A percentile compares a stretch with the other conserved stretches of the same genome.
Conservation (phyloP, 2,888 invertebrate species). For the Tipula confusa region DNA sequence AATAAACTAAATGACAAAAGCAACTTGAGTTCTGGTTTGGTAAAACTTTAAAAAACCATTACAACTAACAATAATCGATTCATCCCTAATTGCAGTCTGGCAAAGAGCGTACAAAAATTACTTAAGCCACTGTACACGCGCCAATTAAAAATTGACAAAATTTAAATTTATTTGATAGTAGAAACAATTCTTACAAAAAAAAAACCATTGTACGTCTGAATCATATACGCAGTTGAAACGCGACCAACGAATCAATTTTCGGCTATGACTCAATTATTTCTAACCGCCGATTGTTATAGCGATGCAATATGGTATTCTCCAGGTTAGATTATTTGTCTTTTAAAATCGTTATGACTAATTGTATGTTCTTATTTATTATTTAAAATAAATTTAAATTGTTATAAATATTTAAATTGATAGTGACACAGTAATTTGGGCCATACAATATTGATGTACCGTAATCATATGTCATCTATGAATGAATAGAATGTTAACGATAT, state of each 20-base stretch:
- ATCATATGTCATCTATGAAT: not conserved
- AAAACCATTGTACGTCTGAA: not conserved
- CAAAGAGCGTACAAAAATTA: no score
- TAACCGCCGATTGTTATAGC: not conserved
- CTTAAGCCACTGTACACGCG: not conserved
- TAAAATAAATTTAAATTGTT: not conserved
- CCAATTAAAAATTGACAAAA: not conserved
- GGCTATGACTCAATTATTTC: not conserved
- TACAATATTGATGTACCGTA: not conserved
- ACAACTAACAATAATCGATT: no score
- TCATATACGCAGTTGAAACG: not conserved
- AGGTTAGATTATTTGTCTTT: not conserved
- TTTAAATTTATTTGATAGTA: not conserved
- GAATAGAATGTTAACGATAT: not conserved
- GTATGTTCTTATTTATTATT: not conserved
- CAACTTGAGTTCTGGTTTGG: no score
- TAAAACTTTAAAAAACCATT: no score
- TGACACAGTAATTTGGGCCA: not conserved
- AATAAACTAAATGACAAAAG: no score
- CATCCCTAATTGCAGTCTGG: no score
- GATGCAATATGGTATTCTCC: not conserved
- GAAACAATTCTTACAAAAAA: not conserved
- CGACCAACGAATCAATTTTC: not conserved
- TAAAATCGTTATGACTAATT: not conserved
- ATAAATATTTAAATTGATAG: not conserved